These are phyloP conservation scores for Lophius piscatorius DNA, from an alignment of 2,113 vertebrate species.

Conservation along the genomic window DNA sequence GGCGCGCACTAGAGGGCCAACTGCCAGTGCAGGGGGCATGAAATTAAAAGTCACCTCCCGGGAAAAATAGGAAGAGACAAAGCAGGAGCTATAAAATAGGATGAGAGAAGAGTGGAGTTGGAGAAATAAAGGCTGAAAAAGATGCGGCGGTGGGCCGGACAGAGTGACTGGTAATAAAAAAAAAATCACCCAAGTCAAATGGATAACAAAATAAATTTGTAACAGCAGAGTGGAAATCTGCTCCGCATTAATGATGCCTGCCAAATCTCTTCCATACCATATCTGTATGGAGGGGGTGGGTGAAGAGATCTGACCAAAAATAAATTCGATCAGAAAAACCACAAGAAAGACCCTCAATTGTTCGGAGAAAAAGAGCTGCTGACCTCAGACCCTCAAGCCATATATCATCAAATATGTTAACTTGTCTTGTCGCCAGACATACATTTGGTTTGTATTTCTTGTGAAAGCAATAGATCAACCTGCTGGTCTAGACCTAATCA, in stretches of 20 bases:
- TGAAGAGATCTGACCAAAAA: conserved; percentile 19
- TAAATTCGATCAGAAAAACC: conserved; percentile 40
- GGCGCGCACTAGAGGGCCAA: conserved; percentile 64
- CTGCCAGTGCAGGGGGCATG: conserved; percentile 80
- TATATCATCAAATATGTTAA: conserved; percentile 63
- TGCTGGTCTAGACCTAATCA: conserved; percentile 49
- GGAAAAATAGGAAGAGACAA: conserved; percentile 43
- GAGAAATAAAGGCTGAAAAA: conserved; percentile 77
- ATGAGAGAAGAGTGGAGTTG: conserved; percentile 2
- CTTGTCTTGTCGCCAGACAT: conserved; percentile 61
- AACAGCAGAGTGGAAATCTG: conserved; percentile 38
- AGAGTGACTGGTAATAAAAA: conserved; percentile 30
- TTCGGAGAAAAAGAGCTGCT: conserved; percentile 41
- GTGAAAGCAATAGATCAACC: conserved; percentile 58
- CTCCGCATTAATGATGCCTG: conserved; percentile 48
- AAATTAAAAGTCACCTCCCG: conserved; percentile 77
- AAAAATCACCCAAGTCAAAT: conserved; percentile 48
- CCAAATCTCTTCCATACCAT: conserved; percentile 7
- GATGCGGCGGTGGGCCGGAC: conserved; percentile 55
- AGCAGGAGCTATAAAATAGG: conserved; percentile 29
- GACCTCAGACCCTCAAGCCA: conserved; percentile 53
- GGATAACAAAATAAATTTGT: conserved; percentile 50
- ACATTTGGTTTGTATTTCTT: conserved; percentile 74
- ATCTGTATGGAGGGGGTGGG: background rate
- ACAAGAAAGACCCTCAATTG: conserved; percentile 49